Base-by-base conservation (phyloP, 2,797 vertebrate species). In the Paramormyrops hopkinsi region DNA sequence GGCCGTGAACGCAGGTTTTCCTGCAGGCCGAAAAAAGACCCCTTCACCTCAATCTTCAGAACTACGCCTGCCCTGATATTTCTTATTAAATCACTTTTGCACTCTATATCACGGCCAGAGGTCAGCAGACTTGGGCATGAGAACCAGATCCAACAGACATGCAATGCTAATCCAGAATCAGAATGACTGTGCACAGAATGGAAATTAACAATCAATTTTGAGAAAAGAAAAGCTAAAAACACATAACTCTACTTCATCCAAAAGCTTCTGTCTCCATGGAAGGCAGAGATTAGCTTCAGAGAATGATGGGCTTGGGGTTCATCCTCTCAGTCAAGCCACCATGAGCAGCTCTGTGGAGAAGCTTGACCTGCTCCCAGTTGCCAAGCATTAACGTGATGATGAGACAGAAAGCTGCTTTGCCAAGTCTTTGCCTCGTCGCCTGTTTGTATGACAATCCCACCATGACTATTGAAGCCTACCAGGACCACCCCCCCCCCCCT, bases 1-100 rank as follows among this genome's bases (percentile, higher is more conserved):
- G 97, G 93, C 97, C 98, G 93, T 98, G 97, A 22, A 97, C 96
- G 76, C 97, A 98, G 94, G 98, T 98, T 95, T 98, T 98, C 94
- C 97, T 98, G 94, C 56, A 89, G 90, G 48, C 14, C 44, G 29
- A 84, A 11, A 84, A 83, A 76, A 14, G 14, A 41, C 1, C 33
- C 33, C 69, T 41, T 41, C 37, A 41, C 17, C 73, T 44, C 1
- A 41, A 46, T 79, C 9, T 19, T 44, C 37, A 79, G 17, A 79
- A 46, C 19, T 79, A 79, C 2, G 8, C 19, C 37, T 79, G 41
- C 73, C 14, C 41, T 46, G 37, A 46, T 79, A 17, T 19, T 79
- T 44, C 37, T 44, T 44, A 79, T 79, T 79, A 79, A 79, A 41
- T 79, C 2, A 3, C 6, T n/a, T 44, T n/a, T 46, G 65, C 12